These are phyloP conservation scores for Hydrochoerus hydrochaeris DNA, from an alignment of 2,113 vertebrate species.

Conservation along the genomic window DNA sequence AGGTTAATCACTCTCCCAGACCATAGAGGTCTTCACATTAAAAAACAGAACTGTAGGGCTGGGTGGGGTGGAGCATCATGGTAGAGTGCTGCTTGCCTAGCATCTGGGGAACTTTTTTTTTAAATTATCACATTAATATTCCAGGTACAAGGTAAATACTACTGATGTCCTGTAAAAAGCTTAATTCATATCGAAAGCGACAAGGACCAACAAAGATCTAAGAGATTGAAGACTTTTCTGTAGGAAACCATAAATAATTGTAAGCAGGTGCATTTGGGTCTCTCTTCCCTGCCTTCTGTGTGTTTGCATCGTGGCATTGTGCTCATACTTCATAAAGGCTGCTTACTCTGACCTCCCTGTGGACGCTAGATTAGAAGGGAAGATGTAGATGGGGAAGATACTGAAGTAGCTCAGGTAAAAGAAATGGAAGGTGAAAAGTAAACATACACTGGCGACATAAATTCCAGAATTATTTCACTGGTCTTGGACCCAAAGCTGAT, in stretches of 20 bases:
- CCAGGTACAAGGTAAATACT: not conserved
- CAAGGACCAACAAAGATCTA: not conserved
- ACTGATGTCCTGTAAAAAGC: not conserved
- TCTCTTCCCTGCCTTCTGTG: not conserved
- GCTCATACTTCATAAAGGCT: not conserved
- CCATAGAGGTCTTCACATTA: not conserved
- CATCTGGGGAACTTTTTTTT: not conserved
- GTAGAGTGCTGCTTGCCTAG: not conserved
- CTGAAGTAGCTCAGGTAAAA: not conserved
- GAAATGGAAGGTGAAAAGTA: not conserved
- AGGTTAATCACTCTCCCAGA: not conserved
- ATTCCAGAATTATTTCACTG: not conserved
- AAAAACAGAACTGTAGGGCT: not conserved
- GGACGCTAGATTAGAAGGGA: not conserved
- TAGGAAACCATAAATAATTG: not conserved
- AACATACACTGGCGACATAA: too few relatives aligned
- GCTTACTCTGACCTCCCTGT: not conserved
- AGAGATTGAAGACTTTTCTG: not conserved
- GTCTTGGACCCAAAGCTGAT: not conserved
- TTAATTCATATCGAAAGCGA: not conserved
- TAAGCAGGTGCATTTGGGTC: not conserved
- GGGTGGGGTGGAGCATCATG: too few relatives aligned
- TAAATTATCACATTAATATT: not conserved
- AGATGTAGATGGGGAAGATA: not conserved
- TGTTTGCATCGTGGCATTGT: not conserved